Base-by-base conservation (phyloP, 2,113 vertebrate species). In the Actenoides hombroni region DNA sequence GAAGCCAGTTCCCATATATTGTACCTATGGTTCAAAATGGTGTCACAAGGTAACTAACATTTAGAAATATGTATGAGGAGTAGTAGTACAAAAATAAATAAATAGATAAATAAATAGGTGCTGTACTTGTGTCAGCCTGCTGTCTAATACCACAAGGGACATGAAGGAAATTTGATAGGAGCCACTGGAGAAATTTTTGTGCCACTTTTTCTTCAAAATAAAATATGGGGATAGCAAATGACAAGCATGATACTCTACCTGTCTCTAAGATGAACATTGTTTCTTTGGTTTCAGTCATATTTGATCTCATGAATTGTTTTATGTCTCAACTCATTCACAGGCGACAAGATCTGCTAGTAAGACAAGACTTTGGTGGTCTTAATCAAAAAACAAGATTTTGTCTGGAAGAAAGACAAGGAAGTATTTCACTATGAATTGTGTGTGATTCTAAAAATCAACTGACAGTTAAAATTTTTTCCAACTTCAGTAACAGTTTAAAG, bases 101-200 rank as follows among this genome's bases (percentile, higher is more conserved):
- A 92, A 92, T 29, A 54, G 63, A 0, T 0, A 90, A 40, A 49
- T 63, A 0, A 0, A 75, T 21, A 60, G 13, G 31, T n/a, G 1
- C 4, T 91, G 40, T 48, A 70, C 17, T 10, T 57, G 5, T 63
- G 25, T 44, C 15, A 60, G 17, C 16, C 6, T 57, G n/a, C 33
- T 81, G 21, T 2, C 8, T 35, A 11, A 42, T 11, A 39, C 26
- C 3, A 48, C n/a, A 61, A 42, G 4, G 54, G 12, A 33, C 2
- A 57, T 9, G 4, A 57, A 49, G 2, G 18, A 67, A 82, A 88
- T 7, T 3, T 75, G 15, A 42, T 25, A 39, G 16, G 13, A 70
- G 13, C 10, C 23, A 48, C 13, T 44, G 20, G 15, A 68, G 31
- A 60, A 0, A 9, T 46, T 79, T 67, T 18, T 71, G 16, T 37